Evolutionary conservation across 2,113 vertebrate genomes (phyloP).

Genomic region (Centropus unirufus): DNA sequence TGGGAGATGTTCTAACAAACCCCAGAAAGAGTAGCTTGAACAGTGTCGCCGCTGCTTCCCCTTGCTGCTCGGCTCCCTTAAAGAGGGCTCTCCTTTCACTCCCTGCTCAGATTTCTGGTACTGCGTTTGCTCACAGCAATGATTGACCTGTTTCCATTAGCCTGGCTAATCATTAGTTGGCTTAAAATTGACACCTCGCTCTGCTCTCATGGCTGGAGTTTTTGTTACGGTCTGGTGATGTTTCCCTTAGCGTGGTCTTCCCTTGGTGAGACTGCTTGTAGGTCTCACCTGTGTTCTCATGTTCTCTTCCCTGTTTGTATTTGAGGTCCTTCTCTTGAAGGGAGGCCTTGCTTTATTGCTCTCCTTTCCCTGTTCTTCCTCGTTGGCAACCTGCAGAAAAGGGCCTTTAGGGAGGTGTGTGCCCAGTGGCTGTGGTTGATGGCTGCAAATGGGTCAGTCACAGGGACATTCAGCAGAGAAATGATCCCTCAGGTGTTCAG

Average conservation of each 20-base stretch:
- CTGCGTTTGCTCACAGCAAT: slow-evolving; percentile 56
- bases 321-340: background rate
- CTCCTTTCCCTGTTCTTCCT: background rate
- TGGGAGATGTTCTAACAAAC: slow-evolving; percentile 55
- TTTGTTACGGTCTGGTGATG: background rate
- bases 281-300: background rate
- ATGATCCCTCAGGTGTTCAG: background rate
- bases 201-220: background rate
- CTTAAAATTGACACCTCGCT: slow-evolving; percentile 44
- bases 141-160: slow-evolving; percentile 65
- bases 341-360: background rate
- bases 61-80: slow-evolving; percentile 32
- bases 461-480: background rate
- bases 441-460: background rate
- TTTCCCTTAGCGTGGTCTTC: background rate
- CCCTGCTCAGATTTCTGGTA: slow-evolving; percentile 53
- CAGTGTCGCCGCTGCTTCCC: background rate
- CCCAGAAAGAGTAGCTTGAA: slow-evolving; percentile 55
- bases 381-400: background rate
- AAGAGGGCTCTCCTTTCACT: background rate
- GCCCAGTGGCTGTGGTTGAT: background rate
- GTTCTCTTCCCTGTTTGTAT: background rate
- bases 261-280: background rate
- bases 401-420: background rate
- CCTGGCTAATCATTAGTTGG: slow-evolving; percentile 59